These are phyloP conservation scores for Podotricha telesiphe DNA, from an alignment of 2,888 invertebrate genomes.

Conservation along the genomic window DNA sequence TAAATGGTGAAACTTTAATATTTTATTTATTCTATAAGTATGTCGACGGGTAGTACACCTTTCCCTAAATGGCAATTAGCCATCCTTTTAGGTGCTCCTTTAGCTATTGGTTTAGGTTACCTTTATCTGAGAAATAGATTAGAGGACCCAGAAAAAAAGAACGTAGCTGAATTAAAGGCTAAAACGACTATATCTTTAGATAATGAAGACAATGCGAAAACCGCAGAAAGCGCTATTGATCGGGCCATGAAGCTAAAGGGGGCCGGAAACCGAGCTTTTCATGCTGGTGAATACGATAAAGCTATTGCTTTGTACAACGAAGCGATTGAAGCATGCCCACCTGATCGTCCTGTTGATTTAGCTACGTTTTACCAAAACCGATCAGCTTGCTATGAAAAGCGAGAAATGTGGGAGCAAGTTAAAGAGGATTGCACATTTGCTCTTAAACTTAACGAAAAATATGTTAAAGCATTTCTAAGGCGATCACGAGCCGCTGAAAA, in stretches of 20 bases:
- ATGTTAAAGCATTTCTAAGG: slow-evolving; percentile 93
- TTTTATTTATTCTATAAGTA: slow-evolving; percentile 54
- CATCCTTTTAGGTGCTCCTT: slow-evolving; percentile 91
- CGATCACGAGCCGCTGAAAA: slow-evolving; percentile 93
- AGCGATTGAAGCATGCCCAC: slow-evolving; percentile 95
- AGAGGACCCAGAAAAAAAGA: slow-evolving; percentile 81
- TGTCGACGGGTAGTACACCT: slow-evolving; percentile 83
- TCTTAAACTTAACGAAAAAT: slow-evolving; percentile 91
- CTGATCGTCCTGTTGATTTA: slow-evolving; percentile 87
- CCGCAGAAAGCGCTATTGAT: slow-evolving; percentile 85
- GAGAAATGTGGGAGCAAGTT: slow-evolving; percentile 92
- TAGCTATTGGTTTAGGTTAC: slow-evolving; percentile 91
- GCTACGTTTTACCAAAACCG: slow-evolving; percentile 98
- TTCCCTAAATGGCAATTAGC: slow-evolving; percentile 95
- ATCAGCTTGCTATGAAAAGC: slow-evolving; percentile 96
- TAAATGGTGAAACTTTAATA: slow-evolving; percentile 71
- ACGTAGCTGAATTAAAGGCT: slow-evolving; percentile 76
- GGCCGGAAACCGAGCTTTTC: slow-evolving; percentile 94
- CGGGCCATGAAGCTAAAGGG: slow-evolving; percentile 91
- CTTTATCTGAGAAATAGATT: slow-evolving; percentile 87
- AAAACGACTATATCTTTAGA: slow-evolving; percentile 86
- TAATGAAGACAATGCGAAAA: slow-evolving; percentile 76
- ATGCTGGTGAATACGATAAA: slow-evolving; percentile 93
- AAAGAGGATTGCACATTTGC: slow-evolving; percentile 94
- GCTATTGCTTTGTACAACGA: slow-evolving; percentile 95